Base-by-base conservation (phyloP, 2,113 vertebrate genomes). In the Halichoerus grypus region DNA sequence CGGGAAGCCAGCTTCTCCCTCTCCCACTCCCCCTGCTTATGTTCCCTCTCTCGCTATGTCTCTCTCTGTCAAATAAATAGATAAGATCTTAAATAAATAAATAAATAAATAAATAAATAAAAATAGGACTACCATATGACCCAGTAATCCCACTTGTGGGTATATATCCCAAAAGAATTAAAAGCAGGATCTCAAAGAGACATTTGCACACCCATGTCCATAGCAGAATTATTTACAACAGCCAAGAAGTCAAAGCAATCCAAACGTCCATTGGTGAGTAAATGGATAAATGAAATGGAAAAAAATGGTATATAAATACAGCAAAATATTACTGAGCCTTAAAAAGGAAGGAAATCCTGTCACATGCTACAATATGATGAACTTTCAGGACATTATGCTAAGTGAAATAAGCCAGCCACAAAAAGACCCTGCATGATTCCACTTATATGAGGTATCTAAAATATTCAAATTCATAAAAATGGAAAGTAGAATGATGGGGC, bases 381-480 rank as follows among this genome's bases (percentile, higher is more conserved):
- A 88, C 49, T 55, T 57, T 77, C 39, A 71, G 13, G 51, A 89
- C 22, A 79, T 46, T 51, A 93, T 6, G 8, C 12, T 91, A 95
- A 81, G 28, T 81, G 83, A 92, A 88, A 92, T 71, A 90, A 96
- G 36, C 80, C 88, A 76, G 77, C 79, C 57, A 83, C 69, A 96
- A 88, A 92, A 94, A 63, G 86, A 31, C 28, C 76, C 46, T 87
- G 16, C 36, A 31, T 79, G 19, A 74, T 67, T 83, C 26, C 49
- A 61, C 28, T 84, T 57, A 91, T 1, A 9, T 53, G 26, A 80
- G 3, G n/a, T 72, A 67, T 39, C 19, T 74, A 39, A 91, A 72
- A 63, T 31, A 72, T 42, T 55, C 55, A 88, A 84, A 88, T 74
- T 90, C 36, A n/a, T 31, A 90, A 72, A 95, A 76, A 84, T 5